Evolutionary conservation across 2,113 vertebrate genomes (phyloP), one percentile per base, ranked within the genome.

Genomic region (Tylochromis polylepis): DNA sequence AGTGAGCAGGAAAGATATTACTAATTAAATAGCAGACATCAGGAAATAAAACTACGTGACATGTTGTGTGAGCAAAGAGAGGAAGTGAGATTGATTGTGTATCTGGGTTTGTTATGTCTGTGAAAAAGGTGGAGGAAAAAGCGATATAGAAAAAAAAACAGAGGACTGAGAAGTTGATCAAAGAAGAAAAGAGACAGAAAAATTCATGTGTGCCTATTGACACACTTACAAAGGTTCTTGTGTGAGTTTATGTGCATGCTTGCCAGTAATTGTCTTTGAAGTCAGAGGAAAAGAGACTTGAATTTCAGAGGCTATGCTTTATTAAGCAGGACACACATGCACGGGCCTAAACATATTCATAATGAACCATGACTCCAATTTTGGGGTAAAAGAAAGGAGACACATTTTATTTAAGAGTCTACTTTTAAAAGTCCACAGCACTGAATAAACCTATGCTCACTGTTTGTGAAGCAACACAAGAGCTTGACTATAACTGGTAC

Each of bases 231-330:
- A 79, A 22, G 43, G 53, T 77, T 80, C 67, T 83, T 15, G 41
- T 89, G 85, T 90, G 81, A 84, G 78, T 84, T 77, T 77, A 56
- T 57, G 62, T 6, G 57, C 16, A 4, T 49, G 22, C 59, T 72
- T 84, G 79, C 80, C 65, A 85, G 82, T 65, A 58, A 87, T 77
- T 81, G 84, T 87, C 88, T 94, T 94, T 93, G 92, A 93, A 93
- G 90, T 92, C 80, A 88, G 82, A 83, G 83, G 82, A 88, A 92
- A 83, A 87, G 82, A 87, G 82, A 88, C 57, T 85, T 86, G 75
- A 51, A 29, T 86, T 89, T 93, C 86, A 51, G 36, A 22, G 15
- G 38, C 59, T 56, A 86, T 91, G 81, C 82, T 85, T 94, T 92
- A 92, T 90, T 91, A 85, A 93, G 84, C 46, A 83, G 79, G 83